Percentiles rank a stretch among this genome's conserved stretches.
Conservation (phyloP, 2,113 vertebrate genomes). For the Vulpes vulpes region DNA sequence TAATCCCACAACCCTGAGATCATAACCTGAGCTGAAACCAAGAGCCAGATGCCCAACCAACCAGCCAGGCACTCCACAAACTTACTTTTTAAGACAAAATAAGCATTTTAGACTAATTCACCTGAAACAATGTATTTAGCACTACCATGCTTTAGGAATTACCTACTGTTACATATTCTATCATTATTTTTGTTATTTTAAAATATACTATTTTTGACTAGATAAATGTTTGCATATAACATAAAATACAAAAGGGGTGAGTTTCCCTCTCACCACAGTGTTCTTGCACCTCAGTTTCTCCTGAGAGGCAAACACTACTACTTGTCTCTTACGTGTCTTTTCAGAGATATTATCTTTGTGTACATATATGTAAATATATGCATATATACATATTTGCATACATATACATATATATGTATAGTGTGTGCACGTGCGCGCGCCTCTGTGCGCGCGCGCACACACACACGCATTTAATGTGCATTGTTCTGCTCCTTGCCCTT, state of each 20-base stretch:
- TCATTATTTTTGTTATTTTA: not conserved
- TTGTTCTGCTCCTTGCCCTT: not conserved
- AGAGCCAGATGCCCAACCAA: not conserved
- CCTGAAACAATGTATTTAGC: not conserved
- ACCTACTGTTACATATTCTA: not conserved
- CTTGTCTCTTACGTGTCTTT: not conserved
- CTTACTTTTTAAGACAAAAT: conserved; percentile 50
- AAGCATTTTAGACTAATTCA: not conserved
- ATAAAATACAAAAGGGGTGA: conserved; percentile 14
- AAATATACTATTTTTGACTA: conserved; percentile 6
- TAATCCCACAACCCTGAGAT: not conserved
- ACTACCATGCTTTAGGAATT: not conserved
- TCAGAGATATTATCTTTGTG: not conserved
- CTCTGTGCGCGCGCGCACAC: not conserved
- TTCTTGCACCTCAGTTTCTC: not conserved
- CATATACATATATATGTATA: not conserved
- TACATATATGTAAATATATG: not conserved
- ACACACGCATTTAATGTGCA: not conserved
- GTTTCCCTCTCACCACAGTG: not conserved
- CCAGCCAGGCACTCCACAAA: not conserved
- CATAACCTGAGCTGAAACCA: not conserved
- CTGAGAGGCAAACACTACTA: not conserved
- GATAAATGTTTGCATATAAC: not conserved
- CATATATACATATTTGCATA: not conserved
- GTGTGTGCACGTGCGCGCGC: too few relatives aligned